Base-by-base conservation (phyloP, 2,888 invertebrate species). In the Watsonalla binaria region DNA sequence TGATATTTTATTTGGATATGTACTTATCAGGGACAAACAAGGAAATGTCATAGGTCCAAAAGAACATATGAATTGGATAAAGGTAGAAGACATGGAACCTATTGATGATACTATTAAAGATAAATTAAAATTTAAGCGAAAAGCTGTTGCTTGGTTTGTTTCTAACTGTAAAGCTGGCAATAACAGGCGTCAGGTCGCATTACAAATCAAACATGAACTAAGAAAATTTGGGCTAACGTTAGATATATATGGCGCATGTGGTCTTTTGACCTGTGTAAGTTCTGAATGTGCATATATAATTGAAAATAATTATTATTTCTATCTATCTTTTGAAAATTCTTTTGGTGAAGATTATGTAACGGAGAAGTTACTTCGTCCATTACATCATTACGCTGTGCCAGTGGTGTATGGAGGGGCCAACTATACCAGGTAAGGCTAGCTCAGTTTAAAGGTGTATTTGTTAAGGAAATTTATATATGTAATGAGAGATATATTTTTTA, bases 341-440 rank as follows among this genome's bases (percentile, higher is more conserved):
- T 71, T 75, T 46, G 60, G 68, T 52, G 68, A 77, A 24, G 24
- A 24, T 24, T 24, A 24, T 24, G 24, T 24, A 24, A 24, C 24
- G 24, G 24, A 24, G 24, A 56, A 77, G 83, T 61, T 85, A 83
- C 53, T 79, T 78, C 70, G 66, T 39, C 78, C 89, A 8, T 68
- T 90, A 47, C 85, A 92, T 63, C 90, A 92, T 75, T 85, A 92
- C 65, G 86, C 93, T 14, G 79, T 94, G 6, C 94, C 94, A 0
- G 90, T 94, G 14, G 94, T 93, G 6, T 93, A 92, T 84, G 94
- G 94, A 6, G 92, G 91, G 11, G 92, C 91, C 51, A 63, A 73
- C 51, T 70, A 72, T 56, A 57, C 68, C 34, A 63, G 70, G 70
- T 67, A 61, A 45, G 33, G 45, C 6, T 42, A 24, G 24, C 24